These are phyloP conservation scores for Pteropus rufus DNA, from an alignment of 2,797 vertebrate species.

Conservation along the genomic window DNA sequence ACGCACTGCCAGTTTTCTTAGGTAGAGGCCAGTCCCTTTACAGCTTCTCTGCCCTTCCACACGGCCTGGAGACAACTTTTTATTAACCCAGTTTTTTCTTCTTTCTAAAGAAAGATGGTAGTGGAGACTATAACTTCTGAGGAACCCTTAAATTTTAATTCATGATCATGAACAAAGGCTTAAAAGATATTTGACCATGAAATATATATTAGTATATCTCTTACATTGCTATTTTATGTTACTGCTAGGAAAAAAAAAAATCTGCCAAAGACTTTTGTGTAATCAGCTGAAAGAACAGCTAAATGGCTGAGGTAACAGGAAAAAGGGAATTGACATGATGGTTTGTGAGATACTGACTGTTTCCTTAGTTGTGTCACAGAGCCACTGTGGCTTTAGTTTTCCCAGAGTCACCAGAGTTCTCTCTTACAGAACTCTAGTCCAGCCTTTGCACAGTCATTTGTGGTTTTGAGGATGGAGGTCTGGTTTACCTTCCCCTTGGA, in stretches of 20 bases:
- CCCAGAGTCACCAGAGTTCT: too few relatives aligned
- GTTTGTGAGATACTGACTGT: fast-evolving
- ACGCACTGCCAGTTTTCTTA: fast-evolving
- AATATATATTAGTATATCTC: not conserved
- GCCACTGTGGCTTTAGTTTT: not conserved
- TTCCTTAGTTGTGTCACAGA: not conserved
- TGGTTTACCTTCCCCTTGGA: not conserved
- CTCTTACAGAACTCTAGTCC: not conserved
- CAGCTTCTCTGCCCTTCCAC: not conserved
- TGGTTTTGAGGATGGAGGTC: not conserved
- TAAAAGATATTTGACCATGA: not conserved
- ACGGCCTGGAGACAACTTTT: not conserved
- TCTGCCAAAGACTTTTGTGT: not conserved
- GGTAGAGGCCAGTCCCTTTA: too few relatives aligned
- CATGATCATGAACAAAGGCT: not conserved
- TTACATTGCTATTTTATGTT: not conserved
- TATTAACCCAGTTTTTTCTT: not conserved
- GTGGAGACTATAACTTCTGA: not conserved
- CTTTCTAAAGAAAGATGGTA: not conserved
- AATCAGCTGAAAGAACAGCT: not conserved
- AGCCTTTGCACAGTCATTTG: not conserved
- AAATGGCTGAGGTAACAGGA: not conserved
- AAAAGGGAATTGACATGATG: not conserved
- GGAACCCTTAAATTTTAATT: not conserved
- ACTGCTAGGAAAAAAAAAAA: not conserved